A percentile compares a stretch with the other conserved stretches of the same genome.
Conservation (phyloP, 2,888 invertebrate genomes). For the Phengaris alcon region DNA sequence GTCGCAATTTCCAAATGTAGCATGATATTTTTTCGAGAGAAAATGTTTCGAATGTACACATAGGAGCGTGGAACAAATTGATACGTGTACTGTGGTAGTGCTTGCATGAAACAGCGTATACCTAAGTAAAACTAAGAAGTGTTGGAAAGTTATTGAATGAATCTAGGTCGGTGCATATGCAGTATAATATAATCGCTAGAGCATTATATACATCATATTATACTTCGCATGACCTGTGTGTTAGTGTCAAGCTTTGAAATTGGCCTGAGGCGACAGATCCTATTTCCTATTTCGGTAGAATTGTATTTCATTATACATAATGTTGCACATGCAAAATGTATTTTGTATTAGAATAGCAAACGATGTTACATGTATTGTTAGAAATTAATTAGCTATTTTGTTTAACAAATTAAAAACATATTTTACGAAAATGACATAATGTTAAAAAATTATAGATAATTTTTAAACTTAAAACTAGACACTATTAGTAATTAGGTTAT, state of each 20-base stretch:
- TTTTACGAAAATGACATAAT: not conserved
- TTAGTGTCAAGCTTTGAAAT: conserved; percentile 24
- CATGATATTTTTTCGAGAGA: conserved; percentile 4
- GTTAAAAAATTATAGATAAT: not conserved
- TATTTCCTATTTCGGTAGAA: conserved; percentile 23
- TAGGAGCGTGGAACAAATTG: conserved; percentile 19
- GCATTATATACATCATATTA: conserved; percentile 1
- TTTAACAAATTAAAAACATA: not conserved
- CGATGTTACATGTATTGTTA: not conserved
- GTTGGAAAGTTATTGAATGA: conserved; percentile 30
- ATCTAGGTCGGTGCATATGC: conserved; percentile 31
- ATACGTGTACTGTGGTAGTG: conserved; percentile 2
- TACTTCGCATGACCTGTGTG: conserved; percentile 28
- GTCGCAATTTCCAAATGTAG: conserved; percentile 13
- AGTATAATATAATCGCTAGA: conserved; percentile 19
- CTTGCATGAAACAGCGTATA: conserved; percentile 5
- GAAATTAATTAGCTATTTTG: not conserved
- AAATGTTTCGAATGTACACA: conserved; percentile 21
- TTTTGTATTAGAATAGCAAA: not conserved
- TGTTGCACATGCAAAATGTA: conserved; percentile 42
- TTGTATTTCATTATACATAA: conserved; percentile 36
- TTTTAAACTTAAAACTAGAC: no score
- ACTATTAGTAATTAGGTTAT: no score
- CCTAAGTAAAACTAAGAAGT: conserved; percentile 21
- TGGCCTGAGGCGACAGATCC: conserved; percentile 16